A percentile compares a stretch with the other conserved stretches of the same genome.
Evolutionary conservation across 2,797 vertebrate species (phyloP).

Genomic region (Nasua narica): DNA sequence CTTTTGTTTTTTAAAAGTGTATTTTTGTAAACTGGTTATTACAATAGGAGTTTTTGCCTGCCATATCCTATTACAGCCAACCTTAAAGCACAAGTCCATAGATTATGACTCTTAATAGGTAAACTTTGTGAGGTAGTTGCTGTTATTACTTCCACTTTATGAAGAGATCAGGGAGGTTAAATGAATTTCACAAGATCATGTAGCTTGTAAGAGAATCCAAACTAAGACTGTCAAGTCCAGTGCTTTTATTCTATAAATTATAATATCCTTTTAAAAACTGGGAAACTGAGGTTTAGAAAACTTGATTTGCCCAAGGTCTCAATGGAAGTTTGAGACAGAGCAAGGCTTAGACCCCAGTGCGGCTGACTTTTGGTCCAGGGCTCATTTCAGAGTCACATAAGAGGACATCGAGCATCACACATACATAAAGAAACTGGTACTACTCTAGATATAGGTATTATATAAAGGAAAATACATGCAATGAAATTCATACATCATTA

Average conservation of each 20-base stretch:
- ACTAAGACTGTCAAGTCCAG: not conserved
- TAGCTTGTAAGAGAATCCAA: not conserved
- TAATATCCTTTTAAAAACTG: not conserved
- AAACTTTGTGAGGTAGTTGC: not conserved
- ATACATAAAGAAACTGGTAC: conserved; percentile 31
- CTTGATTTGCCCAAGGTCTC: not conserved
- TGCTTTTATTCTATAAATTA: conserved; percentile 11
- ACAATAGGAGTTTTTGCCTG: not conserved
- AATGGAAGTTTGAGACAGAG: not conserved
- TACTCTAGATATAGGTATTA: not conserved
- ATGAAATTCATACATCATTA: not conserved
- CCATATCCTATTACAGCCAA: not conserved
- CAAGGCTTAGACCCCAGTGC: not conserved
- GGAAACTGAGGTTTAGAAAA: not conserved
- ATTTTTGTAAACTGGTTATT: not conserved
- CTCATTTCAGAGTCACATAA: not conserved
- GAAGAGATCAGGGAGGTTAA: not conserved
- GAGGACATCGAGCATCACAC: not conserved
- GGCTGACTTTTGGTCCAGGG: not conserved
- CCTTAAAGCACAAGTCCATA: not conserved
- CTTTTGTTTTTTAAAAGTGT: not conserved
- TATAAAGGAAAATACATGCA: conserved; percentile 10
- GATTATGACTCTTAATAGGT: not conserved
- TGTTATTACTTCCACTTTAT: not conserved
- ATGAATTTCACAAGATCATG: not conserved